Conservation (phyloP, 2,888 invertebrate genomes). For the Apamea sordens region DNA sequence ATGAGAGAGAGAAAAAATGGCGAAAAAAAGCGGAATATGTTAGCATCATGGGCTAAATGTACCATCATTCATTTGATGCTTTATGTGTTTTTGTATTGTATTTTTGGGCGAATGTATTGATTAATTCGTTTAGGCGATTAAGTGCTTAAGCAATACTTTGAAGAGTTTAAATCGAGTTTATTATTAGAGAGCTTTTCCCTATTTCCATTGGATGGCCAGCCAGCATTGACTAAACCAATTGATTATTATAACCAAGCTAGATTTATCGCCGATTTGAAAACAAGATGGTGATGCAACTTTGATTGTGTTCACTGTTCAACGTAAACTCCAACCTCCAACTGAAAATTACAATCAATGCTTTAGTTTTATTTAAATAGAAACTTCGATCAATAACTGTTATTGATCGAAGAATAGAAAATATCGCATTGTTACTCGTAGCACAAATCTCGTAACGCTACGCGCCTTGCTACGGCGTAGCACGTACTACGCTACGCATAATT, state of each 20-base stretch:
- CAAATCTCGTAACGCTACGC: background rate
- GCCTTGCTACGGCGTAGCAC: conserved; percentile 37
- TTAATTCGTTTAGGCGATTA: background rate
- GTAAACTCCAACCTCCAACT: background rate
- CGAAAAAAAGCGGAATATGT: conserved; percentile 15
- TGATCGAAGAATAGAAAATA: too few species aligned
- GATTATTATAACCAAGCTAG: background rate
- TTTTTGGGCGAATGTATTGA: conserved; percentile 1
- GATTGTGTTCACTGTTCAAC: background rate
- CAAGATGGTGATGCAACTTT: background rate
- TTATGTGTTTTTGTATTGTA: conserved; percentile 14
- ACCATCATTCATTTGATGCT: conserved; percentile 17
- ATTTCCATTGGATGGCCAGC: too few species aligned
- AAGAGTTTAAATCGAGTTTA: too few species aligned
- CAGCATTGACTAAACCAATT: background rate
- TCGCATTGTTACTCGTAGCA: background rate
- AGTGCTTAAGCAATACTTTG: background rate
- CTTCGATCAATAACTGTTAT: too few species aligned
- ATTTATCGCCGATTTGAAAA: background rate
- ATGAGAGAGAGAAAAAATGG: conserved; percentile 27
- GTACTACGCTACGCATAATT: background rate
- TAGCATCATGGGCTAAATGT: conserved; percentile 9
- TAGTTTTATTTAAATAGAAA: background rate
- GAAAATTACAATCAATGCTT: background rate
- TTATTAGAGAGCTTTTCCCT: background rate